A percentile compares a stretch with the other conserved stretches of the same genome.
phyloP scores from a whole-genome alignment of 2,888 invertebrate species.

The Eutolmus rufibarbis region DNA sequence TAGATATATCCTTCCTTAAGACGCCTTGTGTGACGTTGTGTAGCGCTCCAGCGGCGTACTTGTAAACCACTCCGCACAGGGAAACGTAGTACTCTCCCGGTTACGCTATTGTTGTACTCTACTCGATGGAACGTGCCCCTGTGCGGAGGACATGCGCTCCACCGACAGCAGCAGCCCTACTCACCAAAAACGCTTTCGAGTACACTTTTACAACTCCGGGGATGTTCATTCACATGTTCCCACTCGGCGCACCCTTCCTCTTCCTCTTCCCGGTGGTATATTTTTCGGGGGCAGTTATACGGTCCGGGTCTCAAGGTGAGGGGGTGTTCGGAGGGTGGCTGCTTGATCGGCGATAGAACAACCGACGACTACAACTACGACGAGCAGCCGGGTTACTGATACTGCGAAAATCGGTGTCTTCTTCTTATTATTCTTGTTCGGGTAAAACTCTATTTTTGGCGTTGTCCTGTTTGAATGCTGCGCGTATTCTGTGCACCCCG shows the following conservation, averaged over 20 bases:
- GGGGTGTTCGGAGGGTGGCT: not conserved
- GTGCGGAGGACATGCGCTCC: constrained; percentile 24
- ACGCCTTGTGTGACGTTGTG: constrained; percentile 28
- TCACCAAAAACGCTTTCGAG: constrained; percentile 35
- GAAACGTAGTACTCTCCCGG: constrained; percentile 39
- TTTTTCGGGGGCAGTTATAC: not conserved
- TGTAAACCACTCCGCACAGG: constrained; percentile 12
- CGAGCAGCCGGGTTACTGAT: not conserved
- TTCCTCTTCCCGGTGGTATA: not conserved
- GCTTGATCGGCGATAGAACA: not conserved
- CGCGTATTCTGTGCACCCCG: not conserved
- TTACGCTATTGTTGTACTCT: constrained; percentile 40
- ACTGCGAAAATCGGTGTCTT: constrained; percentile 22
- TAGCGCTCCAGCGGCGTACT: constrained; percentile 12
- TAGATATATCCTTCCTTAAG: constrained; percentile 36
- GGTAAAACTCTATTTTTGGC: not conserved
- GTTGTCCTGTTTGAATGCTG: constrained; percentile 10
- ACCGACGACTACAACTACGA: not conserved
- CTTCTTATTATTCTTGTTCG: not conserved
- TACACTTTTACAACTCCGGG: constrained; percentile 41
- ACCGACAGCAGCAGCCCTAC: not conserved
- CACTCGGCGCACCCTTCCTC: constrained; percentile 35
- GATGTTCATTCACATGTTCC: constrained; percentile 23
- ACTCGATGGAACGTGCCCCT: constrained; percentile 31
- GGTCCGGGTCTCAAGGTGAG: not conserved